These are phyloP conservation scores for Aleiodes leptofemur DNA, from an alignment of 2,888 invertebrate genomes.

Conservation along the genomic window DNA sequence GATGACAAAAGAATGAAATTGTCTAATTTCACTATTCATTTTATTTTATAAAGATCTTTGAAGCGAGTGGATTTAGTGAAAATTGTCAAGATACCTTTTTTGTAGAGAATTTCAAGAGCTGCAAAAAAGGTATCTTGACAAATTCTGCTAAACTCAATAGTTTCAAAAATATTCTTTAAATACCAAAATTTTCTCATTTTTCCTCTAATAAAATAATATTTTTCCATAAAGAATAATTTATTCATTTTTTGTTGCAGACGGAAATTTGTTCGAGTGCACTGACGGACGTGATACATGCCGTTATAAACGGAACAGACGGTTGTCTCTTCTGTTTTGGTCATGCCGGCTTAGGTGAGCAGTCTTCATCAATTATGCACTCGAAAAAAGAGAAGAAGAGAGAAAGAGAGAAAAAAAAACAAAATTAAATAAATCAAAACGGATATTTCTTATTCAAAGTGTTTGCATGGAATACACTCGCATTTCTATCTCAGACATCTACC, in stretches of 20 bases:
- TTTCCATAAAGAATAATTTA: constrained; percentile 3
- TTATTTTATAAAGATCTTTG: too few relatives aligned
- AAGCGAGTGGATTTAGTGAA: too few relatives aligned
- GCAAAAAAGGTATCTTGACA: too few relatives aligned
- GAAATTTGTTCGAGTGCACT: constrained; percentile 94
- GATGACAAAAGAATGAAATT: too few relatives aligned
- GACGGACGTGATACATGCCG: constrained; percentile 95
- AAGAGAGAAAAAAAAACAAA: neutral
- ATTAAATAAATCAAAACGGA: constrained; percentile 19
- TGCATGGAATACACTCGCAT: constrained; percentile 34
- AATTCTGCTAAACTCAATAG: too few relatives aligned
- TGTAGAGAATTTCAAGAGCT: too few relatives aligned
- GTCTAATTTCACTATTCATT: too few relatives aligned
- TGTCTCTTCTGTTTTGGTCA: constrained; percentile 94
- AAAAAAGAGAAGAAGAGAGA: constrained; percentile 1
- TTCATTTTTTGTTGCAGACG: constrained; percentile 81
- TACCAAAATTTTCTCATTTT: constrained; percentile 48
- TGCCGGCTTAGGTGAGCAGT: constrained; percentile 86
- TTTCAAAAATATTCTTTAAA: neutral
- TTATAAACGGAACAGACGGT: constrained; percentile 95
- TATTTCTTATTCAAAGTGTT: constrained; percentile 39
- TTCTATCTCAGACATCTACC: constrained; percentile 30
- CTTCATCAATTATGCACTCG: neutral
- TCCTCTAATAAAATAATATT: constrained; percentile 55
- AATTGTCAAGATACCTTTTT: too few relatives aligned